Conservation (phyloP, 2,888 invertebrate species). For the Aspidiotus destructor region DNA sequence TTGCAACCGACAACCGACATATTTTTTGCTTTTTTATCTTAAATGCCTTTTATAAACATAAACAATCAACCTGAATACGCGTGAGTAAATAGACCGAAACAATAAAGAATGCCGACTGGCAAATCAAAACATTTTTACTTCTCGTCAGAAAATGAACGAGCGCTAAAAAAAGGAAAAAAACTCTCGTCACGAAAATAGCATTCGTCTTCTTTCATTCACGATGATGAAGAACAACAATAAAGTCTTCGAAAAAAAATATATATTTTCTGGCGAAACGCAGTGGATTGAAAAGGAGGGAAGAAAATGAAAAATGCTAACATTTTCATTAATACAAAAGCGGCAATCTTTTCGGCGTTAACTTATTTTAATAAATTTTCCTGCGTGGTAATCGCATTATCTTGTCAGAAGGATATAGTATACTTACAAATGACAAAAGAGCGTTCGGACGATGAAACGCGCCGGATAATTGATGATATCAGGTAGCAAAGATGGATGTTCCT, state of each 20-base stretch:
- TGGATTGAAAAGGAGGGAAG: neutral
- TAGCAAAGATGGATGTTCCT: slow-evolving; percentile 33
- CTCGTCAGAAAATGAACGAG: too few species aligned
- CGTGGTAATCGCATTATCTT: slow-evolving; percentile 33
- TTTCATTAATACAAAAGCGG: slow-evolving; percentile 32
- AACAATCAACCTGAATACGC: too few species aligned
- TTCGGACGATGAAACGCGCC: slow-evolving; percentile 18
- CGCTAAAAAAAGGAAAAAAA: too few species aligned
- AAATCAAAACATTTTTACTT: too few species aligned
- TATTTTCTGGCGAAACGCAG: neutral
- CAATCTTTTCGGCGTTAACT: slow-evolving; percentile 33
- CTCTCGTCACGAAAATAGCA: too few species aligned
- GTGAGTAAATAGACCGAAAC: too few species aligned
- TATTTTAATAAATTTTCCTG: slow-evolving; percentile 32
- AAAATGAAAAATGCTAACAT: slow-evolving; percentile 31
- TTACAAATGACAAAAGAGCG: slow-evolving; percentile 31
- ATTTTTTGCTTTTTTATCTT: too few species aligned
- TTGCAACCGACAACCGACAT: too few species aligned
- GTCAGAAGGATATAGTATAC: slow-evolving; percentile 33
- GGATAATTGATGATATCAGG: slow-evolving; percentile 34
- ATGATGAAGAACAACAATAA: too few species aligned
- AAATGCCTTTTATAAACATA: too few species aligned
- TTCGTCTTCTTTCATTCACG: too few species aligned
- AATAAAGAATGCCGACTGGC: too few species aligned
- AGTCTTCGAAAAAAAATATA: neutral